A percentile compares a stretch with the other conserved stretches of the same genome.
phyloP scores from a whole-genome alignment of 2,888 invertebrate genomes.

The Chrysina gloriosa region DNA sequence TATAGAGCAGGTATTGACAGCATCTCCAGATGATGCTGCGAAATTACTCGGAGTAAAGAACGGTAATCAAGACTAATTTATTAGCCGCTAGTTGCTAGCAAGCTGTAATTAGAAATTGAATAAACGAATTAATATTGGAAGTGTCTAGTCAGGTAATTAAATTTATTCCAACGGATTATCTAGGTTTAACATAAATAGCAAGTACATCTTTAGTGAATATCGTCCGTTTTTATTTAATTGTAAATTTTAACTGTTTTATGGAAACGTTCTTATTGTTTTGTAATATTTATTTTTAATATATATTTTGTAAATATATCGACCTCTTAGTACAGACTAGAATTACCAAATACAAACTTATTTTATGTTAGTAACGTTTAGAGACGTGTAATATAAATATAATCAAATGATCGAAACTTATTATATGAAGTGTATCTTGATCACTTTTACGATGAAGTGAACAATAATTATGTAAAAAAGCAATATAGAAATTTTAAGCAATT shows the following conservation, averaged over 20 bases:
- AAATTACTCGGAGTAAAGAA: conserved; percentile 84
- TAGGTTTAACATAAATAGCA: conserved; percentile 18
- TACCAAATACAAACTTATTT: conserved; percentile 62
- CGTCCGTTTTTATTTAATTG: conserved; percentile 26
- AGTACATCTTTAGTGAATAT: conserved; percentile 18
- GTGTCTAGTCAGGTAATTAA: conserved; percentile 60
- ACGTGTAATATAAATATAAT: conserved; percentile 34
- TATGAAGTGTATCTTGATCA: conserved; percentile 10
- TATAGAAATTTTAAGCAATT: conserved; percentile 37
- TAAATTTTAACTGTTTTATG: conserved; percentile 30
- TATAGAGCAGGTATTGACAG: conserved; percentile 85
- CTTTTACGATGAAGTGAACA: conserved; percentile 11
- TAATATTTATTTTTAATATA: conserved; percentile 55
- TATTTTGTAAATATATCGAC: conserved; percentile 58
- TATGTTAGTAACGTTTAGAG: conserved; percentile 25
- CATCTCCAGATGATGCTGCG: conserved; percentile 87
- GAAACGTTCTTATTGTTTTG: conserved; percentile 38
- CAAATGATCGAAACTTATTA: background rate
- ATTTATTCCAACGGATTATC: conserved; percentile 57
- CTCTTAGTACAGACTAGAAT: conserved; percentile 62
- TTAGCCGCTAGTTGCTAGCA: background rate
- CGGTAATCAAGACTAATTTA: conserved; percentile 55
- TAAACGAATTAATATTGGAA: conserved; percentile 39
- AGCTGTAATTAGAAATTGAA: conserved; percentile 22
- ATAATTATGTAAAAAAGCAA: conserved; percentile 37